Conservation (phyloP, 1,140 invertebrate genomes). For the Aculops lycopersici region DNA sequence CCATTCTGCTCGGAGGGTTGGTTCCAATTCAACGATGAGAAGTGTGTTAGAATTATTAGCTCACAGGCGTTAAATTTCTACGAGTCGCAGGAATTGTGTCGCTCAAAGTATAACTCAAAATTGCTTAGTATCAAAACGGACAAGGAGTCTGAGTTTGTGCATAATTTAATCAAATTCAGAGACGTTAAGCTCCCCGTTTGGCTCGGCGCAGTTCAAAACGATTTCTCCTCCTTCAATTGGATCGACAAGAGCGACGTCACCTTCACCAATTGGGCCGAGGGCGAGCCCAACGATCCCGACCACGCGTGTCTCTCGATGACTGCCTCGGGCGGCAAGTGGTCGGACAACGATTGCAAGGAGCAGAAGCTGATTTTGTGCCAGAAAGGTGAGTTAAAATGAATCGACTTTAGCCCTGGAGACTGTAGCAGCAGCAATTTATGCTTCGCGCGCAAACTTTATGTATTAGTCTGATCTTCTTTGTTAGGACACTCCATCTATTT, state of each 20-base stretch:
- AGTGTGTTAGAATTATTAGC: not conserved
- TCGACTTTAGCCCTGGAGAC: too few species aligned
- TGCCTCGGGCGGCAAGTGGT: slow-evolving; percentile 2
- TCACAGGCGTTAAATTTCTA: not conserved
- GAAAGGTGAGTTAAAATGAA: too few species aligned
- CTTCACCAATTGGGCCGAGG: slow-evolving; percentile 2
- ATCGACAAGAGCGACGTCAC: slow-evolving; percentile 1
- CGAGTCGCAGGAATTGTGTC: not conserved
- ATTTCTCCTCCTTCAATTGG: slow-evolving; percentile 1
- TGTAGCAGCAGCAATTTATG: too few species aligned
- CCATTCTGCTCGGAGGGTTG: not conserved
- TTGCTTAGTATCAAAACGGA: not conserved
- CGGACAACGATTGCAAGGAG: not conserved
- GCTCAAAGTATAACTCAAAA: not conserved
- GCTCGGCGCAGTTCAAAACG: not conserved
- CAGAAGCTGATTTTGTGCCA: not conserved
- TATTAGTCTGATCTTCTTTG: too few species aligned
- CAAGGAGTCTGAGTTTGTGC: not conserved
- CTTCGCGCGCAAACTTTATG: too few species aligned
- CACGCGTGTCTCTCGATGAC: slow-evolving; percentile 2
- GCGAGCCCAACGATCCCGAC: not conserved
- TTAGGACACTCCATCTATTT: too few species aligned
- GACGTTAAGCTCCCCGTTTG: not conserved
- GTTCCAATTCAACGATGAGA: not conserved
- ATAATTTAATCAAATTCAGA: not conserved